Base-by-base conservation (phyloP, 1,140 invertebrate species). In the Meteorus sp. region DNA sequence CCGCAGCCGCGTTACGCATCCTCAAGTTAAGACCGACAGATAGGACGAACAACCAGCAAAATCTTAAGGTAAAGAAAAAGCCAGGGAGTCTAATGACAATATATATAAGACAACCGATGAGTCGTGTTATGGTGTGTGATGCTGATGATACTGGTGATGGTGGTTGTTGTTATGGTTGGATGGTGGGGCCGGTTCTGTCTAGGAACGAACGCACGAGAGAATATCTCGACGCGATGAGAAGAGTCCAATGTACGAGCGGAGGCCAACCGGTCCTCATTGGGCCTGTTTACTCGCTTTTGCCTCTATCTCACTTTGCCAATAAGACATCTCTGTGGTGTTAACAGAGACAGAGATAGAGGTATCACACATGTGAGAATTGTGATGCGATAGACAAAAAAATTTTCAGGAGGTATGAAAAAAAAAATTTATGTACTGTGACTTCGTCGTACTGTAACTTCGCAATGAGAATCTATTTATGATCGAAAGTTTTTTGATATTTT, bases 161-260 rank as follows among this genome's bases (percentile, higher is more conserved):
- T n/a, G n/a, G n/a, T n/a, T n/a, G n/a, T n/a, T n/a, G n/a, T n/a
- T 19, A 48, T 27, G 20, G 33, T 17, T 35, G n/a, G 31, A 52
- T 29, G 50, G 50, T 35, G 50, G 7, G 50, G 33, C 17, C 50
- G 19, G 20, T n/a, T n/a, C n/a, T n/a, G n/a, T 52, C 50, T 52
- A 52, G 50, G 50, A 52, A n/a, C n/a, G 45, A 39, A 11, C 35
- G 8, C 8, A 20, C 45, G 13, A 15, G 33, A 51, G 47, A 13
- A 39, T 6, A 33, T 33, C 29, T 7, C 11, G 29, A 6, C 15
- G 13, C 20, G 13, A 4, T 3, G 17, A 48, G n/a, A 2, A 51
- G 48, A 52, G 50, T 52, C 50, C 50, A 52, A 52, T 27, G 50
- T 52, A 31, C 50, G 50, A 52, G n/a, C 31, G n/a, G 31, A 22